Evolutionary conservation across 1,140 invertebrate species (phyloP), one percentile per base, ranked within the genome.

Genomic region (Leguminivora glycinivorella): DNA sequence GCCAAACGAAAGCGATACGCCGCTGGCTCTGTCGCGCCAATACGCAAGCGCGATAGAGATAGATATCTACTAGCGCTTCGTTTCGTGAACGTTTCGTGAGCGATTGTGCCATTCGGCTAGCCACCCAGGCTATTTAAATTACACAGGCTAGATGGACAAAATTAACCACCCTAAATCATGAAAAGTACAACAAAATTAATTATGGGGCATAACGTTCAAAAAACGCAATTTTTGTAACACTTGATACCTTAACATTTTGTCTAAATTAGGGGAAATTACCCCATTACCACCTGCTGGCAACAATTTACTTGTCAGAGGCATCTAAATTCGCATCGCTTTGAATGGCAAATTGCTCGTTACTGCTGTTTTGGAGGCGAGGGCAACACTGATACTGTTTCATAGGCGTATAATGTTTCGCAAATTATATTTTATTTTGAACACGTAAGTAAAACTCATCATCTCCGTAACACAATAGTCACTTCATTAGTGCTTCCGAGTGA

Each of bases 261-360:
- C 29, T 34, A 60, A 72, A 72, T 60, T 17, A 67, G 43, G 43
- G 70, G 70, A 72, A 72, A 72, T 72, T 72, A 68, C 70, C 38
- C 67, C 52, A 68, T 72, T 68, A 72, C 17, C 34, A 67, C 25
- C 63, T 67, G 43, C 67, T 68, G 40, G 40, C 63, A 71, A 68
- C 67, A 68, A 68, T 68, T 68, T 68, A 68, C 67, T 68, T 63
- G 58, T 63, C 58, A 68, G 19, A 68, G 67, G 67, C 43, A 22
- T 68, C 22, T 47, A 72, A 72, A 69, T 72, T 68, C 26, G 40
- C 67, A 58, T 69, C 24, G 67, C 67, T 69, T 72, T 72, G 67
- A 58, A 34, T 34, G 56, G 68, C 68, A 72, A 72, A 72, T 72
- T 72, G 71, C 38, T 43, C 71, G 56, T 72, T 72, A 72, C 40